Conservation (phyloP, 2,113 vertebrate genomes). For the Ceyx melanurus region DNA sequence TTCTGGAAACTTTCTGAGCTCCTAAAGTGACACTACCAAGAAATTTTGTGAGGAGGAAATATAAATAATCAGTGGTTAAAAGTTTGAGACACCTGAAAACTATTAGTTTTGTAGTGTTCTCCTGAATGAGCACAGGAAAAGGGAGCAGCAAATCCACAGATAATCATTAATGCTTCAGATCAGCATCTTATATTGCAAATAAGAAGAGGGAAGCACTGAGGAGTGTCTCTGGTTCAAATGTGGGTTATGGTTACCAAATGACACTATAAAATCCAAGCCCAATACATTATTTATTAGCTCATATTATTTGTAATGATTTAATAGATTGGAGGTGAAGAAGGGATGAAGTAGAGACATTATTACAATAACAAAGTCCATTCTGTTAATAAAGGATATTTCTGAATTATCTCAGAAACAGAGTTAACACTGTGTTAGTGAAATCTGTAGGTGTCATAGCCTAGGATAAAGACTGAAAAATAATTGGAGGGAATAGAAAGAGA, state of each 20-base stretch:
- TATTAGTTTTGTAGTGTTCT: background rate
- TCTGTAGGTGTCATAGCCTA: background rate
- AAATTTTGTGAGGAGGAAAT: background rate
- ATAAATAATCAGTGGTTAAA: background rate
- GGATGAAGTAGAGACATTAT: background rate
- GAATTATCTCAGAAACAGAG: background rate
- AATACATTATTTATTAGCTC: background rate
- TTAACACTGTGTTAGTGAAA: background rate
- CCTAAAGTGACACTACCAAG: background rate
- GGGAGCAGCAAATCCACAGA: background rate
- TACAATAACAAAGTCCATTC: background rate
- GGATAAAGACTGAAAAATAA: background rate
- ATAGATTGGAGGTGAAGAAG: background rate
- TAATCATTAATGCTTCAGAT: background rate
- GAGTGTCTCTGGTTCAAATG: background rate
- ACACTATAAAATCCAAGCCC: background rate
- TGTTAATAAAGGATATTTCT: background rate
- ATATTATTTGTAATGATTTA: background rate
- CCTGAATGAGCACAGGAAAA: background rate
- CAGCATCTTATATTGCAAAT: background rate
- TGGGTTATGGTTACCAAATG: fast-evolving
- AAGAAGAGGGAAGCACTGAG: background rate
- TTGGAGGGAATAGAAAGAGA: background rate
- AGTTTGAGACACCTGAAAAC: background rate
- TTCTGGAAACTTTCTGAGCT: background rate